Conservation (phyloP, 37 sponge, comb jelly and placozoan genomes). For the Corticium candelabrum region DNA sequence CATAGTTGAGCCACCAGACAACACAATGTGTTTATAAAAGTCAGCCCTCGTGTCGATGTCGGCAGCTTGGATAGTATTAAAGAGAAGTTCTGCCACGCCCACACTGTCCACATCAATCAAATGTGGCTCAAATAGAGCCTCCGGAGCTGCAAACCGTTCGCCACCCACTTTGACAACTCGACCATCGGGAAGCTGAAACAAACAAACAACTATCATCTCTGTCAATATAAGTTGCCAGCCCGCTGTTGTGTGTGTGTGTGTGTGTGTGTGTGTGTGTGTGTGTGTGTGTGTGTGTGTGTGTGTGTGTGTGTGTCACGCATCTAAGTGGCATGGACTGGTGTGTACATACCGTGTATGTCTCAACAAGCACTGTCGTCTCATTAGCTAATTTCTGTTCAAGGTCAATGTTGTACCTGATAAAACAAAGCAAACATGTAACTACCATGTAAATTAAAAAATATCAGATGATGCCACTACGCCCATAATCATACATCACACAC, state of each 20-base stretch:
- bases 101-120: slow-evolving; percentile 88
- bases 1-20: slow-evolving; percentile 98
- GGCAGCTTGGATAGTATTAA: slow-evolving; percentile 96
- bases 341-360: slow-evolving; percentile 76
- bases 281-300: no score
- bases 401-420: slow-evolving; percentile 82
- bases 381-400: slow-evolving; percentile 90
- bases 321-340: no score
- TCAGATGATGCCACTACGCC: no score
- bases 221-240: not conserved
- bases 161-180: slow-evolving; percentile 96
- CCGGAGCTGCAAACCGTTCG: slow-evolving; percentile 93
- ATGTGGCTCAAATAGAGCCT: slow-evolving; percentile 97
- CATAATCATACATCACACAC: no score
- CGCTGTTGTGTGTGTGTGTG: no score
- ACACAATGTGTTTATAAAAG: slow-evolving; percentile 99
- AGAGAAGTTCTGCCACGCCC: slow-evolving; percentile 94
- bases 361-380: slow-evolving; percentile 91
- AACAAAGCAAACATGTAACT: not conserved
- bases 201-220: not conserved
- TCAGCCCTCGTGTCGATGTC: slow-evolving; percentile 95
- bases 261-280: no score
- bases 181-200: slow-evolving; percentile 75
- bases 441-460: no score
- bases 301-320: no score